These are phyloP conservation scores for Nebria ingens DNA, from an alignment of 1,140 invertebrate genomes.

Conservation along the genomic window DNA sequence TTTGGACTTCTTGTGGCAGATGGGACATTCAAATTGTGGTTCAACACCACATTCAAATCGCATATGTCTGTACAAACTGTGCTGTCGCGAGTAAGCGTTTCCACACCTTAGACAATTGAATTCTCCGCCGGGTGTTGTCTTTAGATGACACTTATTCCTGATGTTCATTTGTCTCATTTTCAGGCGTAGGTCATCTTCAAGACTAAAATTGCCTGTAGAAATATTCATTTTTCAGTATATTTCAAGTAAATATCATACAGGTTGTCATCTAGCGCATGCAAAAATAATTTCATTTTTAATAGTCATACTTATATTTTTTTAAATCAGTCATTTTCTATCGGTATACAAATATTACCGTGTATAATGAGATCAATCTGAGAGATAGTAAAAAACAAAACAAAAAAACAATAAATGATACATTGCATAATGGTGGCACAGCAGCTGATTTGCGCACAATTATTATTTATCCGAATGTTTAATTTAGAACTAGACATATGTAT, in stretches of 20 bases:
- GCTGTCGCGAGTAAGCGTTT: constrained; percentile 43
- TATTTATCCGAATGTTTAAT: too few species aligned
- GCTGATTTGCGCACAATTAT: too few species aligned
- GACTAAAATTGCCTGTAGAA: not conserved
- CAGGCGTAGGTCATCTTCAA: not conserved
- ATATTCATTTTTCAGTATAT: constrained; percentile 6
- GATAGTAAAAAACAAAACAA: too few species aligned
- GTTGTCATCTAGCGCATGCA: not conserved
- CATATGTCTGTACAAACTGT: constrained; percentile 46
- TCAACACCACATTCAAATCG: constrained; percentile 48
- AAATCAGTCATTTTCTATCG: too few species aligned
- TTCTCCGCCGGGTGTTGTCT: not conserved
- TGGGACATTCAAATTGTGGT: constrained; percentile 43
- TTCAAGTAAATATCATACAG: not conserved
- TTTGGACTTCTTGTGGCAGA: constrained; percentile 48
- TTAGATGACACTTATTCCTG: not conserved
- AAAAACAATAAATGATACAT: too few species aligned
- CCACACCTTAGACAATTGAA: constrained; percentile 43
- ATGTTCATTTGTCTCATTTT: not conserved
- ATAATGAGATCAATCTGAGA: too few species aligned
- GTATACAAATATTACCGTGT: too few species aligned
- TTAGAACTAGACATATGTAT: too few species aligned
- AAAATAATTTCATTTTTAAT: too few species aligned
- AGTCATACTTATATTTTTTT: too few species aligned
- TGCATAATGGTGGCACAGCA: too few species aligned